These are phyloP conservation scores for Pristionchus mayeri DNA, from an alignment of 2,888 invertebrate species.

Conservation along the genomic window DNA sequence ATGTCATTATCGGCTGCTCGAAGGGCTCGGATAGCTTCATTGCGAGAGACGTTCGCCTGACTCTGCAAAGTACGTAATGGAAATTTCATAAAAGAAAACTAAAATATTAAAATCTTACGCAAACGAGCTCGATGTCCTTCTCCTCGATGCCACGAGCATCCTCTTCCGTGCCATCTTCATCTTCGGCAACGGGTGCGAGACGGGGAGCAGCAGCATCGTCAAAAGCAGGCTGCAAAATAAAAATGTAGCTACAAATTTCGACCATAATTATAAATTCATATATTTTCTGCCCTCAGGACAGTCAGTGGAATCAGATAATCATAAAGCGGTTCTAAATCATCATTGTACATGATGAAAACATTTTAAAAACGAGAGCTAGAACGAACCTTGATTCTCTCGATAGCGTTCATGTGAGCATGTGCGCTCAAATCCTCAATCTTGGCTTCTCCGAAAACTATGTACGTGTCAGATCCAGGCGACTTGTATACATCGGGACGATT, in stretches of 20 bases:
- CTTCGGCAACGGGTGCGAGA: conserved; percentile 73
- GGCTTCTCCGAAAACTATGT: conserved; percentile 99
- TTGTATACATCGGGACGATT: conserved; percentile 98
- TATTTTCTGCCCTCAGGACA: background rate
- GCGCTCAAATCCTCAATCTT: conserved; percentile 99
- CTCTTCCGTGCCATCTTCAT: conserved; percentile 80
- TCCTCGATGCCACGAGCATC: conserved; percentile 82
- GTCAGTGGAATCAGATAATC: background rate
- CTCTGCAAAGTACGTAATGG: too few relatives aligned
- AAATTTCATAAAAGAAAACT: too few relatives aligned
- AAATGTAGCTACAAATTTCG: background rate
- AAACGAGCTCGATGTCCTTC: too few relatives aligned
- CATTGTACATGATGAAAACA: too few relatives aligned
- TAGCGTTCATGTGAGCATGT: conserved; percentile 92
- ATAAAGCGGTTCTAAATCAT: conserved; percentile 25
- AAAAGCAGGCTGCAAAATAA: conserved; percentile 37
- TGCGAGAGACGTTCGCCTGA: too few relatives aligned
- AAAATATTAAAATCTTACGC: too few relatives aligned
- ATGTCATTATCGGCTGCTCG: too few relatives aligned
- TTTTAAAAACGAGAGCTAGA: background rate
- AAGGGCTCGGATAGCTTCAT: too few relatives aligned
- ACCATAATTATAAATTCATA: too few relatives aligned
- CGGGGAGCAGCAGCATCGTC: conserved; percentile 64
- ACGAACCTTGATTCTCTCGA: conserved; percentile 94
- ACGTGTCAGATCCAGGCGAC: conserved; percentile 98